A percentile compares a stretch with the other conserved stretches of the same genome.
phyloP scores from a whole-genome alignment of 2,888 invertebrate genomes.

The Hemaris fuciformis region DNA sequence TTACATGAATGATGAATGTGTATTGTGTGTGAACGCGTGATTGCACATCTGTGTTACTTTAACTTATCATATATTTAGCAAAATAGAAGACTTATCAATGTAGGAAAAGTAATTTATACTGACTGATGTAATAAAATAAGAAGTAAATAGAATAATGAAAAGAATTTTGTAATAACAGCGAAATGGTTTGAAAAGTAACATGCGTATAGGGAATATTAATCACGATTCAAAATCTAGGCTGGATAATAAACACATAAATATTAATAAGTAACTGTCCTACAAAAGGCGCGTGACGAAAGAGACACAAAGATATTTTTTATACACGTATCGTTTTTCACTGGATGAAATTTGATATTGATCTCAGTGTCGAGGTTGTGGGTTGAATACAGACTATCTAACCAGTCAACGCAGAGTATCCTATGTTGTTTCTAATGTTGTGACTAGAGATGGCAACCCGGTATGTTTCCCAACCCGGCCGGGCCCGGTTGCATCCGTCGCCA shows the following conservation, averaged over 20 bases:
- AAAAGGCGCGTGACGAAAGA: neutral
- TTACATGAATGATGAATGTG: neutral
- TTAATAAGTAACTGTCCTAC: neutral
- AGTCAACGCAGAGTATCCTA: neutral
- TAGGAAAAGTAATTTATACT: neutral
- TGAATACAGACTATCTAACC: neutral
- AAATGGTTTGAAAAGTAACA: too few species aligned
- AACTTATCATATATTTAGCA: neutral
- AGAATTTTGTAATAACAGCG: too few species aligned
- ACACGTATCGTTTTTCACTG: neutral
- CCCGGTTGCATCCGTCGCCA: too few species aligned
- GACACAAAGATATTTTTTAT: constrained; percentile 1
- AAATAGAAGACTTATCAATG: neutral
- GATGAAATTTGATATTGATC: neutral
- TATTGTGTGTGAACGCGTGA: neutral
- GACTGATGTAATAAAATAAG: neutral
- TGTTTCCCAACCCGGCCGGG: too few species aligned
- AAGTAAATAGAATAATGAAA: neutral
- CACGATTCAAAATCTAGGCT: neutral
- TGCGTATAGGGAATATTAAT: too few species aligned
- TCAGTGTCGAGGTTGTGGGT: neutral
- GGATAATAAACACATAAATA: neutral
- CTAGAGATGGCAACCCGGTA: too few species aligned
- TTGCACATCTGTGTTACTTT: neutral
- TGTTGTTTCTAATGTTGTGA: neutral